Percentiles rank a stretch among this genome's conserved stretches.
These are phyloP conservation scores for Peromyscus polionotus DNA, from an alignment of 2,113 vertebrate species.

Conservation along the genomic window DNA sequence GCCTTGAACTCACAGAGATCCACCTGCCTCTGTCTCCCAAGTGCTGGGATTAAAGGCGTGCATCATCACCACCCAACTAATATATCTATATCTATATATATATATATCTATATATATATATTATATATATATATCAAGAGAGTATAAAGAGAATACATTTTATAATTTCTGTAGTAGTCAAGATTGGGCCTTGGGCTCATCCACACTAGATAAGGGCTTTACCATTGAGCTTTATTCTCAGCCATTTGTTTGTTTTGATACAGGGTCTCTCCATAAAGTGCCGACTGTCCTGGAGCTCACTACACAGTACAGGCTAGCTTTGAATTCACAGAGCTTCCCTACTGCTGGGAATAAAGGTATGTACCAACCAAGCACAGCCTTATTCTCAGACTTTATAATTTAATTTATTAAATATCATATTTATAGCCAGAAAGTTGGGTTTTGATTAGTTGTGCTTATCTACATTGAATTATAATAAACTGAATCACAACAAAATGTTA, in stretches of 20 bases:
- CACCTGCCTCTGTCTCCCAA: too few relatives aligned
- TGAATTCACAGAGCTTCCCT: background rate
- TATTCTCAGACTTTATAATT: background rate
- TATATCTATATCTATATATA: background rate
- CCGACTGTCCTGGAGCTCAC: background rate
- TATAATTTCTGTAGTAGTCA: background rate
- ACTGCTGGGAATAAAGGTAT: background rate
- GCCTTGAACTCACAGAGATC: too few relatives aligned
- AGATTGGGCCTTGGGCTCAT: background rate
- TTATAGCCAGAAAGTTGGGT: background rate
- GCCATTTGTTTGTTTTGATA: background rate
- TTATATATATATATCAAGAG: background rate
- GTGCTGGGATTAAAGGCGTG: too few relatives aligned
- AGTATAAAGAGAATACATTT: conserved; percentile 48
- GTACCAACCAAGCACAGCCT: background rate
- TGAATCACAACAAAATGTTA: conserved; percentile 46
- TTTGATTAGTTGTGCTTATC: conserved; percentile 6
- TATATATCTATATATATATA: background rate
- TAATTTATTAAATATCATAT: conserved; percentile 33
- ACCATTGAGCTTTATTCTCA: background rate
- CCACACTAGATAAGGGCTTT: background rate
- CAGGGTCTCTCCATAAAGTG: background rate
- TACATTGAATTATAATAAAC: conserved; percentile 45
- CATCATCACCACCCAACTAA: too few relatives aligned
- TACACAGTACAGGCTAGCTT: background rate